A percentile compares a stretch with the other conserved stretches of the same genome.
Evolutionary conservation across 2,888 invertebrate species (phyloP).

Genomic region (Lottia gigantea): DNA sequence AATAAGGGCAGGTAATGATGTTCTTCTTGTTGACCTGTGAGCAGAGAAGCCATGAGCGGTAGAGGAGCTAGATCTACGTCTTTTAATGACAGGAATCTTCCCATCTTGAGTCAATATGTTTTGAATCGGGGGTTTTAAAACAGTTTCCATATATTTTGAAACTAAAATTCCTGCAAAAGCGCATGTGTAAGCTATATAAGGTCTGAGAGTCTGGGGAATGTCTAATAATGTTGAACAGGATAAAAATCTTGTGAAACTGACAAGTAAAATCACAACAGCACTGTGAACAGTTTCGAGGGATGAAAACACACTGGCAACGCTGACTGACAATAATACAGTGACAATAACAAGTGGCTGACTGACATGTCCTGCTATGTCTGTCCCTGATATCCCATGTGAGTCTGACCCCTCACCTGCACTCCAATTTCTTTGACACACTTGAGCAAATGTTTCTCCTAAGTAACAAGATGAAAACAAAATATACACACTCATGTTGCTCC

Average conservation of each 20-base stretch:
- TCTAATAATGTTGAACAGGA: conserved; percentile 59
- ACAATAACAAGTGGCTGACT: conserved; percentile 58
- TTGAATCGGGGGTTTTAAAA: conserved; percentile 59
- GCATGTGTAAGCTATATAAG: conserved; percentile 63
- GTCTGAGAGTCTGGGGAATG: conserved; percentile 56
- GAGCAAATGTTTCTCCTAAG: conserved; percentile 63
- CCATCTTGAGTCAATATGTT: conserved; percentile 61
- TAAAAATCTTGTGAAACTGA: conserved; percentile 62
- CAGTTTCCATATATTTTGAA: conserved; percentile 66
- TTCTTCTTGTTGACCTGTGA: conserved; percentile 63
- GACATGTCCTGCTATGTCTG: conserved; percentile 30
- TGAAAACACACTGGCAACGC: conserved; percentile 61
- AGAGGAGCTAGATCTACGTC: conserved; percentile 63
- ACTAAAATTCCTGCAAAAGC: conserved; percentile 62
- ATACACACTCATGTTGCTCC: conserved; percentile 66
- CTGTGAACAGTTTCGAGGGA: conserved; percentile 62
- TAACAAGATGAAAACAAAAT: conserved; percentile 65
- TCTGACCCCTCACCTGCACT: conserved; percentile 3
- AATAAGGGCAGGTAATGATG: conserved; percentile 67
- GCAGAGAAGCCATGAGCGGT: conserved; percentile 55
- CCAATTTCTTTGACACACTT: conserved; percentile 43
- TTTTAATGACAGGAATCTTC: conserved; percentile 64
- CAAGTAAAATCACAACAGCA: conserved; percentile 57
- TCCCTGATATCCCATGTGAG: background rate
- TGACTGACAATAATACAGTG: conserved; percentile 56